These are phyloP conservation scores for Chrysochloris asiatica DNA, from an alignment of 2,113 vertebrate genomes.

Conservation along the genomic window DNA sequence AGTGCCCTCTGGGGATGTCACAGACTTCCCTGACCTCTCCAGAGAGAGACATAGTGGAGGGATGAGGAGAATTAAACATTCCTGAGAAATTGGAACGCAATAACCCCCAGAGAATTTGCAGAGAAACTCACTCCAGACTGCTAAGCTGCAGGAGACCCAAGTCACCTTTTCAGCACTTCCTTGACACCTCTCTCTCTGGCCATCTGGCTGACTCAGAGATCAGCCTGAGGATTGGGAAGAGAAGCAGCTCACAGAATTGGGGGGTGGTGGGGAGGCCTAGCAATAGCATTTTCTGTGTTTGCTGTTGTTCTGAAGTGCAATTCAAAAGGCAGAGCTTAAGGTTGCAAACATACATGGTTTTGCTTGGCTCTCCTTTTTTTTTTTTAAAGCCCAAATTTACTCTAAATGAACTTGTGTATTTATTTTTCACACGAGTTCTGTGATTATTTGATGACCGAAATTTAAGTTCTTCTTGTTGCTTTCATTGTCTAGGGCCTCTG, in stretches of 20 bases:
- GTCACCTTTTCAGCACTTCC: conserved; percentile 91
- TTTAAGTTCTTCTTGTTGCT: conserved; percentile 32
- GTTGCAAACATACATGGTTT: conserved; percentile 50
- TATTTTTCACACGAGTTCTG: conserved; percentile 9
- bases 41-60: conserved; percentile 85
- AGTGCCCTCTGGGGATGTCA: conserved; percentile 90
- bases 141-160: conserved; percentile 86
- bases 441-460: conserved; percentile 2
- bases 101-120: conserved; percentile 87
- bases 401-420: conserved; percentile 11
- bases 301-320: conserved; percentile 5
- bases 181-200: conserved; percentile 86
- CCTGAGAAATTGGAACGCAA: conserved; percentile 90
- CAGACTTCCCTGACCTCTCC: conserved; percentile 90
- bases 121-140: conserved; percentile 88
- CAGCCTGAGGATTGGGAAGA: conserved; percentile 80
- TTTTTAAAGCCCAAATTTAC: background rate
- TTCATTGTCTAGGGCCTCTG: conserved; percentile 18
- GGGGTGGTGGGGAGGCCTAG: conserved; percentile 78
- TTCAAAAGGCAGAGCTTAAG: conserved; percentile 2
- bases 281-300: conserved; percentile 22
- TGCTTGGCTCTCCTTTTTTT: conserved; percentile 44
- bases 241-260: conserved; percentile 77
- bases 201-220: conserved; percentile 88
- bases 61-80: conserved; percentile 91